These are phyloP conservation scores for Perognathus longimembris DNA, from an alignment of 2,113 vertebrate species.

Conservation along the genomic window DNA sequence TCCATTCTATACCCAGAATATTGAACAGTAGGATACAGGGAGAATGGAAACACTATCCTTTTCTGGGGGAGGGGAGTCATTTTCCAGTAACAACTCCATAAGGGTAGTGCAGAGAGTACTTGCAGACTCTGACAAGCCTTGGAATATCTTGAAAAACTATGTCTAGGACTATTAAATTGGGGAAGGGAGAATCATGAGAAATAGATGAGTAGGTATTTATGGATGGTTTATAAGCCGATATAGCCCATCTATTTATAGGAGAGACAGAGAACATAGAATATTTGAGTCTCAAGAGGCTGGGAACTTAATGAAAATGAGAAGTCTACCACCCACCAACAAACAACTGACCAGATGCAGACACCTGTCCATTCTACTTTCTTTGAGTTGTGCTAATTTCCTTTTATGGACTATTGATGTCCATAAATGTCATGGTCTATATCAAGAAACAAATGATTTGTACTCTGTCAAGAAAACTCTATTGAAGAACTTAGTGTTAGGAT, in stretches of 20 bases:
- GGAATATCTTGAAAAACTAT: not conserved
- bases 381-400: not conserved
- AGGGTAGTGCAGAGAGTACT: not conserved
- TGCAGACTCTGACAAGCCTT: not conserved
- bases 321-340: not conserved
- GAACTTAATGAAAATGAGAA: not conserved
- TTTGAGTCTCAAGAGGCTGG: not conserved
- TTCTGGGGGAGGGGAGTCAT: not conserved
- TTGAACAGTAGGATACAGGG: not conserved
- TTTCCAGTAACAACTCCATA: not conserved
- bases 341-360: not conserved
- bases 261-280: not conserved
- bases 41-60: not conserved
- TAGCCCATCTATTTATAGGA: not conserved
- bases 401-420: not conserved
- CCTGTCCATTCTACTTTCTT: not conserved
- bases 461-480: not conserved
- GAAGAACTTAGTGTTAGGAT: not conserved
- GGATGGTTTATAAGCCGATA: not conserved
- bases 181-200: accelerated
- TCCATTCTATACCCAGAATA: not conserved
- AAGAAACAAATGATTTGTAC: conserved; percentile 23
- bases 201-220: not conserved
- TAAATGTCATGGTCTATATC: not conserved
- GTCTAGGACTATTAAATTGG: not conserved